Base-by-base conservation (phyloP, 2,888 invertebrate species). In the Nasonovia ribisnigri region DNA sequence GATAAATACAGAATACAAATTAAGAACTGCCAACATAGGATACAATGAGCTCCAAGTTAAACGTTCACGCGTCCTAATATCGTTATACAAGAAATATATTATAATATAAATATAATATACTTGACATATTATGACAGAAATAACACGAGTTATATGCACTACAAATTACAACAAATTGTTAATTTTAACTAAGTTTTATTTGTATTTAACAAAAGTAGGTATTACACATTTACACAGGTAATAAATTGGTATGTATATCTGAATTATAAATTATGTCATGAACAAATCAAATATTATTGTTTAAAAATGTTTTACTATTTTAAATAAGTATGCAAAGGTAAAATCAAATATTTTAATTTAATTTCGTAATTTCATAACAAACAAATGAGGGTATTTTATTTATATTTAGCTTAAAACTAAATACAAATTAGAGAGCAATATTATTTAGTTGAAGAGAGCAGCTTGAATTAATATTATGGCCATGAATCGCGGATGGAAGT, bases 391-490 rank as follows among this genome's bases (percentile, higher is more conserved):
- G 13, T 84, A 24, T 51, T 36, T 77, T 48, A 77, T 90, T 48
- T 90, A 90, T 46, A 86, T 43, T 36, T 42, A 57, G 29, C 57
- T 91, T 86, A 86, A 86, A 57, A 91, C n/a, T 46, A 86, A 60
- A 91, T 46, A n/a, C 46, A 67, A 60, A 26, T 67, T 90, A 87
- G 42, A 86, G 91, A 91, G 57, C 91, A 46, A 46, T 24, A 42
- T 29, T 46, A 29, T 54, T 36, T 91, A 60, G 29, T 87, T 60
- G 88, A 51, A 88, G 43, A 77, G 42, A 86, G 26, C 54, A 89
- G 93, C 90, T 93, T 89, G 90, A 93, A 93, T 86, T 90, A 90
- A 88, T 88, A 46, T 86, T 89, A 93, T 90, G 86, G 24, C 93
- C 90, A 90, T 93, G 88, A 88, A 77, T 67, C 29, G 92, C 36